Percentiles rank a stretch among this genome's conserved stretches.
Conservation (phyloP, 2,113 vertebrate species). For the Miniopterus natalensis region DNA sequence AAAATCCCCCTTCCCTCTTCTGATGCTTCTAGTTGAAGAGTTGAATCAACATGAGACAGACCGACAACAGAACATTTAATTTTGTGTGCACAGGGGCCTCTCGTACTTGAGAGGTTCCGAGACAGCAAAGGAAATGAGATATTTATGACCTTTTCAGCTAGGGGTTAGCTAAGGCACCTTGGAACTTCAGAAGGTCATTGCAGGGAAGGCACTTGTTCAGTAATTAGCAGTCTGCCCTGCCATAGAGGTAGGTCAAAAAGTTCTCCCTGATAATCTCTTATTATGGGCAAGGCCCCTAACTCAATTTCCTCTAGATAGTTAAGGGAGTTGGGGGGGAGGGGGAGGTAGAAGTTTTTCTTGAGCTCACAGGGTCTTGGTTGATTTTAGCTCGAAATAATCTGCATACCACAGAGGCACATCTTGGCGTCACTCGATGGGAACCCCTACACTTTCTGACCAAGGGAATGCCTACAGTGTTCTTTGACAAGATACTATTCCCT, state of each 20-base stretch:
- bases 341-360: not conserved
- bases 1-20: not conserved
- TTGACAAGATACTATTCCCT: not conserved
- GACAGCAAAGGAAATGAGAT: not conserved
- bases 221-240: not conserved
- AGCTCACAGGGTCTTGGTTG: not conserved
- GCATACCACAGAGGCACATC: not conserved
- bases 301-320: not conserved
- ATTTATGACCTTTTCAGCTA: not conserved
- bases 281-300: not conserved
- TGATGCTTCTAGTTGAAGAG: not conserved
- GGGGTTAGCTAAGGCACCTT: not conserved
- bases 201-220: not conserved
- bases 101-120: not conserved
- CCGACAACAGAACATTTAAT: not conserved
- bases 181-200: not conserved
- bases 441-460: not conserved
- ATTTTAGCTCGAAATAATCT: not conserved
- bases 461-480: not conserved
- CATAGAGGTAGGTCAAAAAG: not conserved
- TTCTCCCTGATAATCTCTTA: not conserved
- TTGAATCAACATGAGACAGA: not conserved
- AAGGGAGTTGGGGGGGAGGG: too few relatives aligned
- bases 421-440: not conserved
- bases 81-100: not conserved